Evolutionary conservation across 2,888 invertebrate species (phyloP).

Genomic region (Leptura quadrifasciata): DNA sequence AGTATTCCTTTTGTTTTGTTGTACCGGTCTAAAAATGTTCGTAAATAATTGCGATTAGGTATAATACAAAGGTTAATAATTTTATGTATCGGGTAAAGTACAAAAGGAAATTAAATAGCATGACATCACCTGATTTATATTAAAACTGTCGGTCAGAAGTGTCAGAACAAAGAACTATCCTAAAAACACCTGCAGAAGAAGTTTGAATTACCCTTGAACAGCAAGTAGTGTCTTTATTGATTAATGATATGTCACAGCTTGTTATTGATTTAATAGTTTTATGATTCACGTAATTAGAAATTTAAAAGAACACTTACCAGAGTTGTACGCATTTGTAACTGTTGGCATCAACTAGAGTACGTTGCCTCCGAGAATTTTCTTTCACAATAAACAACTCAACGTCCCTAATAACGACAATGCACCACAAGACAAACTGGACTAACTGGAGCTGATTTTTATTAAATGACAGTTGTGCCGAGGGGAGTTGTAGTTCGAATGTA

Average conservation of each 20-base stretch:
- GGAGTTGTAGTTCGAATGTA: slow-evolving; percentile 13
- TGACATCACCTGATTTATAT: slow-evolving; percentile 9
- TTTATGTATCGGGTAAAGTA: slow-evolving; percentile 2
- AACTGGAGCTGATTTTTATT: background rate
- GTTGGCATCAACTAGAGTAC: background rate
- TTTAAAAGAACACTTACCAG: background rate
- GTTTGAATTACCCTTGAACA: slow-evolving; percentile 1
- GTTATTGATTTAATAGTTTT: slow-evolving; percentile 12
- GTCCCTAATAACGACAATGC: background rate
- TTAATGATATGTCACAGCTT: slow-evolving; percentile 16
- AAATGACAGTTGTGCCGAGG: background rate
- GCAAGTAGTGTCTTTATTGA: background rate
- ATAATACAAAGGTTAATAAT: slow-evolving; percentile 20
- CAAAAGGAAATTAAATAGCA: slow-evolving; percentile 9
- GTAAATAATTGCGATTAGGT: background rate
- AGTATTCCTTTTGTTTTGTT: slow-evolving; percentile 15
- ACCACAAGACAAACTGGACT: background rate
- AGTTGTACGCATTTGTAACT: background rate
- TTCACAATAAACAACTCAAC: background rate
- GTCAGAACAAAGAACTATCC: slow-evolving; percentile 7
- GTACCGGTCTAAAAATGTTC: background rate
- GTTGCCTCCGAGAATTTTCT: background rate
- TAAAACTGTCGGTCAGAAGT: slow-evolving; percentile 11
- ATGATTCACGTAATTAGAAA: background rate
- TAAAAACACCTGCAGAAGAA: slow-evolving; percentile 3